phyloP scores from a whole-genome alignment of 64 coral and sea anemone species.

The Montipora capricornis region DNA sequence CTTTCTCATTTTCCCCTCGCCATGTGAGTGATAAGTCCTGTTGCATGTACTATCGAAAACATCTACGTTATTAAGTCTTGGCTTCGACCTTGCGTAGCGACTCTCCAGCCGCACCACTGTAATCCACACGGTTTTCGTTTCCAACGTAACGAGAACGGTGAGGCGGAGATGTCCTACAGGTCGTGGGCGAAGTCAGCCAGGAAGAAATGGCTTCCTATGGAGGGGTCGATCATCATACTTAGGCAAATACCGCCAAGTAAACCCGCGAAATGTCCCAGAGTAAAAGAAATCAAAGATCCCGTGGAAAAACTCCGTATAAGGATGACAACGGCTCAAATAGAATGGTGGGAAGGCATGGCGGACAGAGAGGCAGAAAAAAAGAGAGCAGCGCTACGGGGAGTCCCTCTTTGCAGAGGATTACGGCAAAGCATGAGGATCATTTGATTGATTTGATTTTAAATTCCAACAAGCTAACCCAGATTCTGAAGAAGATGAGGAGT shows the following conservation, averaged over 20 bases:
- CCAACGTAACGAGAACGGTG: not conserved
- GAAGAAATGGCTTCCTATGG: not conserved
- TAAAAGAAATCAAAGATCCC: too few species aligned
- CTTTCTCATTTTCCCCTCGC: too few species aligned
- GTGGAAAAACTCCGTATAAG: not conserved
- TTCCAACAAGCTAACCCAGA: not conserved
- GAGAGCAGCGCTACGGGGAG: too few species aligned
- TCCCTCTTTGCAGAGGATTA: too few species aligned
- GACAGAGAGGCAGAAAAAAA: not conserved
- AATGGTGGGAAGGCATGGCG: not conserved
- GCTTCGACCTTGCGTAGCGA: not conserved
- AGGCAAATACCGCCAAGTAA: not conserved
- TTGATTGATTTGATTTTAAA: not conserved
- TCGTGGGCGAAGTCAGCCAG: not conserved
- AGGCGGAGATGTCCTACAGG: slow-evolving; percentile 43
- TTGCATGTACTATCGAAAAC: not conserved
- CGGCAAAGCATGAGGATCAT: too few species aligned
- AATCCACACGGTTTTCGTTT: slow-evolving; percentile 48
- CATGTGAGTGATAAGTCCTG: not conserved
- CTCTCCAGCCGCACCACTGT: too few species aligned
- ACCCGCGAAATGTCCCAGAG: not conserved
- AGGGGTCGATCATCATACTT: not conserved
- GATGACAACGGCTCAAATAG: not conserved
- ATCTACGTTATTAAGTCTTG: slow-evolving; percentile 49
- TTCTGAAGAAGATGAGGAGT: not conserved